Conservation (phyloP, 2,797 vertebrate genomes). For the Tragelaphus eurycerus region DNA sequence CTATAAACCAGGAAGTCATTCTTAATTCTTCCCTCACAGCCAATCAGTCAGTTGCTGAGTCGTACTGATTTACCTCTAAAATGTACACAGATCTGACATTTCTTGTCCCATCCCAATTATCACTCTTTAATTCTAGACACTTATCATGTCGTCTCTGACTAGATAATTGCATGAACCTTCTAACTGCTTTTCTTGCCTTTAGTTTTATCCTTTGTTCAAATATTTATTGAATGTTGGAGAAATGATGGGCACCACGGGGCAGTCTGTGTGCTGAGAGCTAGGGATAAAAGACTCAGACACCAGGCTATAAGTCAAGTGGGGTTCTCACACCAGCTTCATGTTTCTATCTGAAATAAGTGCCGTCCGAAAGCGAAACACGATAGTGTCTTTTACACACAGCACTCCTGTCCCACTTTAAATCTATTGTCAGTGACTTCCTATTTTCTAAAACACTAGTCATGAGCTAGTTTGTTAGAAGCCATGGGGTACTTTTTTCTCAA, state of each 20-base stretch:
- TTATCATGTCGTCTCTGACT: background rate
- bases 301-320: background rate
- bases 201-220: background rate
- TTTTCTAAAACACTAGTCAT: background rate
- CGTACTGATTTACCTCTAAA: background rate
- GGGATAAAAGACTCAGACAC: background rate
- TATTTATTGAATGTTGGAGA: background rate
- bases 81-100: background rate
- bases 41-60: background rate
- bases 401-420: background rate
- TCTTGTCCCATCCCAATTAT: background rate
- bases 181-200: background rate
- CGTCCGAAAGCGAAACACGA: background rate
- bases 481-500: background rate
- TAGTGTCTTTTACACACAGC: background rate
- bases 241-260: background rate
- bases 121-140: constrained; percentile 25
- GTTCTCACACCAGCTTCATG: background rate
- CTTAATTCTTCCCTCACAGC: background rate
- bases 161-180: background rate
- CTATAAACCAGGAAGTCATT: background rate
- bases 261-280: background rate
- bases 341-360: background rate
- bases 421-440: background rate
- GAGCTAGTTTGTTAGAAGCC: background rate